A percentile compares a stretch with the other conserved stretches of the same genome.
Evolutionary conservation across 2,797 vertebrate species (phyloP).

Genomic region (Merluccius polli): DNA sequence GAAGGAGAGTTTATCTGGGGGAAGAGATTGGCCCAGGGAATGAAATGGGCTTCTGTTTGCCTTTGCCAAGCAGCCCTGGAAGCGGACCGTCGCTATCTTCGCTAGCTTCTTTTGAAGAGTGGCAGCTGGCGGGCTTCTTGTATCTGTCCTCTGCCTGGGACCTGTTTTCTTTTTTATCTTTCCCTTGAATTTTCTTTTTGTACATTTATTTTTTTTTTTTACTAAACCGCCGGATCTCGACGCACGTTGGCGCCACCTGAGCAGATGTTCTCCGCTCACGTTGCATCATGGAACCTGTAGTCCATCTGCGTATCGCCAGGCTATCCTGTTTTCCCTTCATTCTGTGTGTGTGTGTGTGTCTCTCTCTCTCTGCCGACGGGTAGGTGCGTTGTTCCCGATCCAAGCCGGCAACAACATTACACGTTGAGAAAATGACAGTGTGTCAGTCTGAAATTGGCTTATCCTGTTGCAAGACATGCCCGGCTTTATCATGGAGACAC

Average conservation of each 20-base stretch:
- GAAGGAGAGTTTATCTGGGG: constrained; percentile 49
- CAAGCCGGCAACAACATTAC: neutral
- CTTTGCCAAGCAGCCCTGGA: constrained; percentile 44
- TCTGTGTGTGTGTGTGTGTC: neutral
- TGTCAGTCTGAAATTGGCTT: neutral
- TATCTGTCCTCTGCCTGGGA: neutral
- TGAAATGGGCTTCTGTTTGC: constrained; percentile 35
- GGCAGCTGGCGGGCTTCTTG: constrained; percentile 2
- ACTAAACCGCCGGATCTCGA: neutral
- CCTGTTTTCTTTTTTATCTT: neutral
- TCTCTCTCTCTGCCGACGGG: neutral
- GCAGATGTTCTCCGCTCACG: neutral
- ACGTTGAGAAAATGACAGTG: neutral
- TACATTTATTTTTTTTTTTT: neutral
- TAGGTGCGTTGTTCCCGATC: neutral
- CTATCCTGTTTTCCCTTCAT: neutral
- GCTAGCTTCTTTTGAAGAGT: neutral
- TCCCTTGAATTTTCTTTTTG: neutral
- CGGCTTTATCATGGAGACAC: neutral
- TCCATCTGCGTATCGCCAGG: neutral
- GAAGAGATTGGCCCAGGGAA: constrained; percentile 40
- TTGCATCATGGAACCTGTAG: neutral
- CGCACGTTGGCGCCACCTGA: neutral
- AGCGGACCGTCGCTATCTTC: neutral
- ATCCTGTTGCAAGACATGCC: neutral